phyloP scores from a whole-genome alignment of 1,140 invertebrate species.

The Kradibia gibbosae region DNA sequence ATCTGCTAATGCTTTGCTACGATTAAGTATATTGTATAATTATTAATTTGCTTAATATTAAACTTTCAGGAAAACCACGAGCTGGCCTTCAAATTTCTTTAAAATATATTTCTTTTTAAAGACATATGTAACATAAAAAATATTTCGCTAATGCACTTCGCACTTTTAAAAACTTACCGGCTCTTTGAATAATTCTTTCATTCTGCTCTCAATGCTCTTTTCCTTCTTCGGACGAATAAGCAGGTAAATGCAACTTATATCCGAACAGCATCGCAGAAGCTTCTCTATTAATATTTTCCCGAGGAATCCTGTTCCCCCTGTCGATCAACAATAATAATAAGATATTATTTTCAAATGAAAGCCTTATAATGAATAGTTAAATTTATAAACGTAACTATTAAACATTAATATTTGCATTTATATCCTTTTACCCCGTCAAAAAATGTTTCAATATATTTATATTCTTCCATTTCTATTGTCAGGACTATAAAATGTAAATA shows the following conservation, averaged over 20 bases:
- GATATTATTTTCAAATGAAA: not conserved
- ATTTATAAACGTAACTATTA: no score
- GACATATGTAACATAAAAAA: not conserved
- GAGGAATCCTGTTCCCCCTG: constrained; percentile 87
- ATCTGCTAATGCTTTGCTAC: not conserved
- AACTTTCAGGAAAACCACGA: not conserved
- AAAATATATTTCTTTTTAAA: not conserved
- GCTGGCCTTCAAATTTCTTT: not conserved
- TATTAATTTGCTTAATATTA: not conserved
- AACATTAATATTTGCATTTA: no score
- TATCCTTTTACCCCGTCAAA: no score
- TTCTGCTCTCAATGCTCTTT: constrained; percentile 77
- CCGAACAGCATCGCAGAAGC: constrained; percentile 83
- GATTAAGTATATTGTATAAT: not conserved
- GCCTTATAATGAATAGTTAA: not conserved
- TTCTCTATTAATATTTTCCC: constrained; percentile 92
- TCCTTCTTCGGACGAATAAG: constrained; percentile 86
- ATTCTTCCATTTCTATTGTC: no score
- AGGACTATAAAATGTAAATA: no score
- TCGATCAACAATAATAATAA: constrained; percentile 50
- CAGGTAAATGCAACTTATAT: constrained; percentile 83
- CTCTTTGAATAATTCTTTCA: constrained; percentile 78
- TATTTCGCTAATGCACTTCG: not conserved
- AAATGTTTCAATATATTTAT: no score
- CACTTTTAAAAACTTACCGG: constrained; percentile 70